Evolutionary conservation across 2,888 invertebrate species (phyloP).

Genomic region (Hemithea aestivaria): DNA sequence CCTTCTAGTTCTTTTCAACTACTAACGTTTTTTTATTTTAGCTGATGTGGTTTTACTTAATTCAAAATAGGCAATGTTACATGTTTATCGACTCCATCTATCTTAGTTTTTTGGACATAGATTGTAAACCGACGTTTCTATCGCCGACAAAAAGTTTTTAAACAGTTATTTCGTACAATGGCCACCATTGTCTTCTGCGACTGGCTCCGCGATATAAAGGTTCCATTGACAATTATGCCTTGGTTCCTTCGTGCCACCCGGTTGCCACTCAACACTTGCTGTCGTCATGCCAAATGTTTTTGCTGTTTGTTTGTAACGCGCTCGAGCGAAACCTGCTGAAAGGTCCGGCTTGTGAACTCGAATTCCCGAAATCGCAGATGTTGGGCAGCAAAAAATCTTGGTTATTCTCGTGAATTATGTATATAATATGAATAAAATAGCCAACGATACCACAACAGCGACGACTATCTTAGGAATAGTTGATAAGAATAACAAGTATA

Average conservation of each 20-base stretch:
- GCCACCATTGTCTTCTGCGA: slow-evolving; percentile 51
- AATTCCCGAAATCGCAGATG: slow-evolving; percentile 23
- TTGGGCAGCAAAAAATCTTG: slow-evolving; percentile 1
- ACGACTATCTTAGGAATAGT: too few species aligned
- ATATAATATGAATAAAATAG: too few species aligned
- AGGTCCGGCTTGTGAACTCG: slow-evolving; percentile 22
- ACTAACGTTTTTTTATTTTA: too few species aligned
- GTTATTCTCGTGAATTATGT: background rate
- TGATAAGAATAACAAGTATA: too few species aligned
- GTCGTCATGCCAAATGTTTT: slow-evolving; percentile 14
- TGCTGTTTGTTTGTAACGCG: slow-evolving; percentile 39
- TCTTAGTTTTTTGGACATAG: too few species aligned
- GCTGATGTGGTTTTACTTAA: too few species aligned
- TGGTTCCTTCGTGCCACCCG: slow-evolving; percentile 39
- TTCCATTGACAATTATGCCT: slow-evolving; percentile 48
- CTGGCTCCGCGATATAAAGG: slow-evolving; percentile 49
- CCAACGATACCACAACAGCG: too few species aligned
- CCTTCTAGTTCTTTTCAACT: too few species aligned
- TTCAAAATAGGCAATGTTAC: too few species aligned
- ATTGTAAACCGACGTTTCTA: slow-evolving; percentile 1
- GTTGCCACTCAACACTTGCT: slow-evolving; percentile 20
- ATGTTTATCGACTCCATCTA: too few species aligned
- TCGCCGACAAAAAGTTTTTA: slow-evolving; percentile 13
- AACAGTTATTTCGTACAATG: slow-evolving; percentile 16
- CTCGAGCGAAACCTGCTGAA: slow-evolving; percentile 27